Base-by-base conservation (phyloP, 2,888 invertebrate genomes). In the Horisme vitalbata region DNA sequence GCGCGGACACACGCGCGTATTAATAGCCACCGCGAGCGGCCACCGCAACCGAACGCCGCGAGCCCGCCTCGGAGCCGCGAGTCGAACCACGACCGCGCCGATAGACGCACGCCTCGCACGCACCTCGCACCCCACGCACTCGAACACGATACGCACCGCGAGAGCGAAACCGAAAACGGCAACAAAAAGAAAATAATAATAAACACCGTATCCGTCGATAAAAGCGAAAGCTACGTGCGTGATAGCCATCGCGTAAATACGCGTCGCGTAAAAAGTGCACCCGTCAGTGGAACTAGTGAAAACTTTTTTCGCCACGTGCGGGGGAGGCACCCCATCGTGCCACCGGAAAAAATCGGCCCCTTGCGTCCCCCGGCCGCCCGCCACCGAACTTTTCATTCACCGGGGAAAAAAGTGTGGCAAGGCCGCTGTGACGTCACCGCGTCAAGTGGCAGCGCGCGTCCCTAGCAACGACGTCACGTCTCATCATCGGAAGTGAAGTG, bases 331-430 rank as follows among this genome's bases (percentile, higher is more conserved):
- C 86, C 85, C 86, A 80, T 74, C 61, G 65, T 75, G 74, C 73
- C 75, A 78, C 75, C 78, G 79, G 80, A 85, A 88, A 89, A 89
- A 90, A 87, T 82, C 82, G 61, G 75, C 75, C 82, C 86, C 85
- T 80, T 84, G 75, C 83, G 75, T 75, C 83, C 80, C 83, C 75
- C 83, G 72, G 78, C 79, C 85, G 73, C 80, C 85, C 85, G 87
- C 82, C 86, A 83, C 88, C 86, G 80, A 91, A 91, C 90, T 91
- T 92, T 91, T 91, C 92, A 92, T 92, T 92, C 91, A 90, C 86
- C 72, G 82, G 81, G 83, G 81, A 89, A 90, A 90, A 90, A 90
- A 90, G 89, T 89, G 90, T 90, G 90, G 90, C 90, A 90, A 90
- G 90, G 90, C 89, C 89, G 78, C 71, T 71, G 87, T 88, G 87